Percentiles rank a stretch among this genome's conserved stretches.
These are phyloP conservation scores for Acanthosepion lycidas DNA, from an alignment of 2,888 invertebrate genomes.

Conservation along the genomic window DNA sequence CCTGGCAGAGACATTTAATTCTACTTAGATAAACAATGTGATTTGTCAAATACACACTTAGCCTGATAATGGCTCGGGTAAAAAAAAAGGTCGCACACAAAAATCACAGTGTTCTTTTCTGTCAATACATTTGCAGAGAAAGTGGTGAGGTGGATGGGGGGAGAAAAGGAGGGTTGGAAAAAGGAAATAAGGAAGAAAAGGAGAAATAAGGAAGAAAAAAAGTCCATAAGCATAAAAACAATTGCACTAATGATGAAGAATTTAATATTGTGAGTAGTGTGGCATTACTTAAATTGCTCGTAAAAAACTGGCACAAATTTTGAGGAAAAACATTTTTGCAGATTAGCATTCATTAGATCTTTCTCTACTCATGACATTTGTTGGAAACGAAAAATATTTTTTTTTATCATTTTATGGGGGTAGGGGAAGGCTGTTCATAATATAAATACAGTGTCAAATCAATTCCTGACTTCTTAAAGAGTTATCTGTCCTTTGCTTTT, in stretches of 20 bases:
- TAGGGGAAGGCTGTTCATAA: no score
- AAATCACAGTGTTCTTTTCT: neutral
- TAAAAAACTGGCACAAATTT: no score
- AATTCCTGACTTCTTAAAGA: no score
- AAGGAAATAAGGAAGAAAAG: neutral
- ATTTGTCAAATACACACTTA: neutral
- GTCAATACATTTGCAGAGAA: neutral
- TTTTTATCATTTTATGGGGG: no score
- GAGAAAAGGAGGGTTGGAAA: neutral
- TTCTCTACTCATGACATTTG: no score
- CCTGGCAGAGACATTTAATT: neutral
- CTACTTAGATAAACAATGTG: neutral
- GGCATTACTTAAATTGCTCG: no score
- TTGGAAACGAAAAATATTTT: no score
- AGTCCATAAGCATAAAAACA: neutral
- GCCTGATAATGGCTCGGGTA: neutral
- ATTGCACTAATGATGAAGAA: neutral
- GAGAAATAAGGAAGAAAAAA: neutral
- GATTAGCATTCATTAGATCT: no score
- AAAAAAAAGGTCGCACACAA: neutral
- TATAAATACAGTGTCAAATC: no score
- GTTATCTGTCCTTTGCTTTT: no score
- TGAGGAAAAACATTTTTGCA: no score
- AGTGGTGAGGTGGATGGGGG: no score
- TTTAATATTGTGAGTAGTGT: neutral